Conservation (phyloP, 2,797 vertebrate genomes). For the Lutjanus argentimaculatus region DNA sequence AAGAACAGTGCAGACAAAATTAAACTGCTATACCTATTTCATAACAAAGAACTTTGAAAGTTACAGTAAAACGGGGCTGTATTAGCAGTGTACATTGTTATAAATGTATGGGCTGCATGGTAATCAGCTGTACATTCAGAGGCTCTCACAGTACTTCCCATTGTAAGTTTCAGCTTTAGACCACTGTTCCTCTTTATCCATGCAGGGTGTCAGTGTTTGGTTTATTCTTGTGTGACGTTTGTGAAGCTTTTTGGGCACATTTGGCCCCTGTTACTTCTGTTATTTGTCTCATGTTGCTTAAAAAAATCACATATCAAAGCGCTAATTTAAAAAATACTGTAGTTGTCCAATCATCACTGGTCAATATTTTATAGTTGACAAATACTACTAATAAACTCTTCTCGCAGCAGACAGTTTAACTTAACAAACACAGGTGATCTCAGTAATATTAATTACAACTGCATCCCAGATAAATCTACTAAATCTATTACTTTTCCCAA, state of each 20-base stretch:
- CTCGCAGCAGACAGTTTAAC: background rate
- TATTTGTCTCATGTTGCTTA: background rate
- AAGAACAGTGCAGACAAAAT: background rate
- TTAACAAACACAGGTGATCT: no score
- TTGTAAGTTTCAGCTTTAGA: background rate
- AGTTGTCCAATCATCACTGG: background rate
- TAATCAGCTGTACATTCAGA: background rate
- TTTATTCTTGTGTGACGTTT: background rate
- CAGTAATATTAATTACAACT: background rate
- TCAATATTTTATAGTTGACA: background rate
- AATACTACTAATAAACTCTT: background rate
- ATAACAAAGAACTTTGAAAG: background rate
- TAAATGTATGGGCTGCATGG: background rate
- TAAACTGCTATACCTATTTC: background rate
- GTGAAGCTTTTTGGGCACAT: background rate
- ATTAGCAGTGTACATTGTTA: no score
- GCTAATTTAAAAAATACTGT: background rate
- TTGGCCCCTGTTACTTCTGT: background rate
- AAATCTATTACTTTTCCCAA: no score
- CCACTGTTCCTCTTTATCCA: constrained; percentile 16
- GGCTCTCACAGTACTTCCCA: background rate
- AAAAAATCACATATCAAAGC: background rate
- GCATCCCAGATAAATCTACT: background rate
- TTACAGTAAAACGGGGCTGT: background rate
- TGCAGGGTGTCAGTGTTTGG: background rate